Evolutionary conservation across 2,797 vertebrate genomes (phyloP).

Genomic region (Xenopus petersii): DNA sequence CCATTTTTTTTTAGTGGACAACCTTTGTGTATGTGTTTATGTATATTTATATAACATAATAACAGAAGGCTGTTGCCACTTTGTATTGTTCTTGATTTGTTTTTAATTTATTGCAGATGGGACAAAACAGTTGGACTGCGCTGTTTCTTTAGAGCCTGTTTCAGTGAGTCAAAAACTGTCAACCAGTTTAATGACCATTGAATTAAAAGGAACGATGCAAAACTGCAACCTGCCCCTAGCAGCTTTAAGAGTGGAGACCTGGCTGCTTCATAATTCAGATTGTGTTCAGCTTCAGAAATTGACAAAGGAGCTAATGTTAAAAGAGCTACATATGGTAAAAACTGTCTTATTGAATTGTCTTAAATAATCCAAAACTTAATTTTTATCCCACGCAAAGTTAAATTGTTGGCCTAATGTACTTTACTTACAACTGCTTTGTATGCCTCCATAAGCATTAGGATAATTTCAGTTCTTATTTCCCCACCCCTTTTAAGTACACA

Average conservation of each 20-base stretch:
- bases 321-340: constrained; percentile 76
- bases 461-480: too few species aligned
- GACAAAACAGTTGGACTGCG: constrained; percentile 62
- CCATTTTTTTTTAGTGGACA: too few species aligned
- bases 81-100: too few species aligned
- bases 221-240: constrained; percentile 65
- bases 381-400: too few species aligned
- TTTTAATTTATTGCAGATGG: constrained; percentile 48
- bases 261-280: constrained; percentile 71
- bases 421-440: too few species aligned
- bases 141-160: constrained; percentile 75
- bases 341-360: background rate
- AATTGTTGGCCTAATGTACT: too few species aligned
- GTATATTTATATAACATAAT: too few species aligned
- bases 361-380: too few species aligned
- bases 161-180: constrained; percentile 68
- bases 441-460: background rate
- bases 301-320: constrained; percentile 61
- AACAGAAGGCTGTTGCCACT: too few species aligned
- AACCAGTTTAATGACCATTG: constrained; percentile 67
- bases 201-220: constrained; percentile 67
- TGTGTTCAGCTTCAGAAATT: constrained; percentile 65
- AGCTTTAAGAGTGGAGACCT: constrained; percentile 68
- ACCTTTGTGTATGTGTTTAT: too few species aligned
- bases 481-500: too few species aligned